A percentile compares a stretch with the other conserved stretches of the same genome.
Conservation (phyloP, 2,113 vertebrate genomes). For the Sphaerodactylus townsendi region DNA sequence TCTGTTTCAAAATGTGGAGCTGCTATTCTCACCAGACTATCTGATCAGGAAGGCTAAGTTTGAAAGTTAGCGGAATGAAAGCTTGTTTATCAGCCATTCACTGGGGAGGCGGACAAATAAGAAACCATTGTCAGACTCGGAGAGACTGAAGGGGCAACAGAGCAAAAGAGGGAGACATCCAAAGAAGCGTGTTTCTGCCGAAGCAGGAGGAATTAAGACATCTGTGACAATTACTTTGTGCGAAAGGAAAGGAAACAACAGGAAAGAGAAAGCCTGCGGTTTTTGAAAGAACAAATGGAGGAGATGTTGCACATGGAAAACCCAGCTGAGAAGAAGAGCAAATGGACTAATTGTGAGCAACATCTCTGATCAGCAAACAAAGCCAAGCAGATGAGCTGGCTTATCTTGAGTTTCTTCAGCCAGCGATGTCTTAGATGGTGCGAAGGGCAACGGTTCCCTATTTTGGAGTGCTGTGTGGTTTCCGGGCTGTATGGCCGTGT, state of each 20-base stretch:
- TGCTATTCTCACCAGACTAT: neutral
- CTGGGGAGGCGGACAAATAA: constrained; percentile 11
- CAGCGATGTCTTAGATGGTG: neutral
- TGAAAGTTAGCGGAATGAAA: neutral
- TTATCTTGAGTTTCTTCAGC: neutral
- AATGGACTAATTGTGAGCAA: neutral
- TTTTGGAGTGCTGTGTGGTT: too few relatives aligned
- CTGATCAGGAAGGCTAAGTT: neutral
- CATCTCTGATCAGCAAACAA: neutral
- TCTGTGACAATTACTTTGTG: constrained; percentile 1
- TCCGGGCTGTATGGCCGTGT: too few relatives aligned
- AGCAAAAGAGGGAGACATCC: neutral
- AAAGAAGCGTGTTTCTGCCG: neutral
- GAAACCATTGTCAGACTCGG: neutral
- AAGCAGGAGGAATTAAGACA: neutral
- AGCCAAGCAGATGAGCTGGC: neutral
- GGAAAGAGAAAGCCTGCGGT: neutral
- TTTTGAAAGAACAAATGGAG: neutral
- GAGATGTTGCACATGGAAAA: neutral
- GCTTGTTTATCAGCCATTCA: constrained; percentile 19
- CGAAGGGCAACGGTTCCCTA: too few relatives aligned
- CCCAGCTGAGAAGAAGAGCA: neutral
- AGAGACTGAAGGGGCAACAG: neutral
- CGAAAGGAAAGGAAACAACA: accelerated
- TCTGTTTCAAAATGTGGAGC: constrained; percentile 10